These are phyloP conservation scores for Syngnathus scovelli DNA, from an alignment of 2,113 vertebrate genomes.

Conservation along the genomic window DNA sequence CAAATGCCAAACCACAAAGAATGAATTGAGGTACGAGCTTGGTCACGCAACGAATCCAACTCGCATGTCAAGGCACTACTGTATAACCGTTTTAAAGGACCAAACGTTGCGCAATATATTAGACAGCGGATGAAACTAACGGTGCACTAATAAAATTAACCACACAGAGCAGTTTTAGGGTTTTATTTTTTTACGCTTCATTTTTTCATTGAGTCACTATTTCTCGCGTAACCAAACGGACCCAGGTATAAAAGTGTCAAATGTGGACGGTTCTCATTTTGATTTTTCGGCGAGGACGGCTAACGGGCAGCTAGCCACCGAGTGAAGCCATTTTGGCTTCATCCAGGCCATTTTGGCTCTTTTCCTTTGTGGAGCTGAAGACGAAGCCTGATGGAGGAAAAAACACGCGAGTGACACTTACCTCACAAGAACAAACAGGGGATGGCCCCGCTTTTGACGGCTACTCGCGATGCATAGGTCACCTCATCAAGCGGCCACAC, in stretches of 20 bases:
- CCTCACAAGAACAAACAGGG: conserved; percentile 54
- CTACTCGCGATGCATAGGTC: conserved; percentile 65
- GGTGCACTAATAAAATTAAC: background rate
- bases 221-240: background rate
- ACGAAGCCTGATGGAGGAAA: conserved; percentile 3
- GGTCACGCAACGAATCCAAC: background rate
- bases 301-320: conserved; percentile 50
- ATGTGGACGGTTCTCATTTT: background rate
- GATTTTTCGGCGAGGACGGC: conserved; percentile 33
- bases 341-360: background rate
- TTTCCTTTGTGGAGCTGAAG: conserved; percentile 29
- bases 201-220: too few species aligned
- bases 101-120: background rate
- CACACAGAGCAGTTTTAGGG: background rate
- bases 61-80: background rate
- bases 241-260: background rate
- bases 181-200: background rate
- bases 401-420: conserved; percentile 45
- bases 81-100: too few species aligned
- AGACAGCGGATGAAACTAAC: background rate
- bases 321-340: conserved; percentile 14
- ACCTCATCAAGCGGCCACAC: conserved; percentile 43
- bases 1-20: too few species aligned
- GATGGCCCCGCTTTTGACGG: conserved; percentile 51
- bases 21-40: background rate